Evolutionary conservation across 2,113 vertebrate species (phyloP).

Genomic region (Pelodiscus sinensis): DNA sequence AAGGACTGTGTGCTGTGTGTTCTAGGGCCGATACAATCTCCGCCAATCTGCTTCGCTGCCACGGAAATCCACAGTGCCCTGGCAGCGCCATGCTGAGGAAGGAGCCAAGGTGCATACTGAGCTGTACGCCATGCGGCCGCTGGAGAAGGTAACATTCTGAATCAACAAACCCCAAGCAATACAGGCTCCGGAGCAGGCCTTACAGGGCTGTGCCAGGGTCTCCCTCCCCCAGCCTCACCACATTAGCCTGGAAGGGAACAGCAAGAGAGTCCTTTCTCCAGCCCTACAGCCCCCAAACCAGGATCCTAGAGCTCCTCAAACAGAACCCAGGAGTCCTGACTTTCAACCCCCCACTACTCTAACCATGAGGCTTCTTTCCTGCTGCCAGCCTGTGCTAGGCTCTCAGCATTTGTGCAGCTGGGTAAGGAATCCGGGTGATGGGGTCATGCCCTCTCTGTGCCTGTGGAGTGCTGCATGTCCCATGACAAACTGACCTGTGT

Average conservation of each 20-base stretch:
- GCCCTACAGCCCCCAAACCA: neutral
- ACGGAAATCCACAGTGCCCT: constrained; percentile 77
- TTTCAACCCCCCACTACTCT: neutral
- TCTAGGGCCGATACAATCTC: constrained; percentile 15
- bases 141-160: constrained; percentile 62
- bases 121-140: constrained; percentile 10
- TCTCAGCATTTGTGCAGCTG: neutral
- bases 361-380: neutral
- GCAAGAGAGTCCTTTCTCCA: neutral
- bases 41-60: constrained; percentile 56
- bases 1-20: neutral
- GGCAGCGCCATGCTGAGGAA: constrained; percentile 71
- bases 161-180: neutral
- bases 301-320: neutral
- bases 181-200: neutral
- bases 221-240: neutral
- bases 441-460: neutral
- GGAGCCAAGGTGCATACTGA: constrained; percentile 4
- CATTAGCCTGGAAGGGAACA: neutral
- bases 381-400: neutral
- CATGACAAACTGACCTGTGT: neutral
- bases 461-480: neutral
- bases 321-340: neutral
- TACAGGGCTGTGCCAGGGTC: no score
- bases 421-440: neutral